A percentile compares a stretch with the other conserved stretches of the same genome.
Evolutionary conservation across 1,140 invertebrate species (phyloP).

Genomic region (Pygmarrhopalites habei): DNA sequence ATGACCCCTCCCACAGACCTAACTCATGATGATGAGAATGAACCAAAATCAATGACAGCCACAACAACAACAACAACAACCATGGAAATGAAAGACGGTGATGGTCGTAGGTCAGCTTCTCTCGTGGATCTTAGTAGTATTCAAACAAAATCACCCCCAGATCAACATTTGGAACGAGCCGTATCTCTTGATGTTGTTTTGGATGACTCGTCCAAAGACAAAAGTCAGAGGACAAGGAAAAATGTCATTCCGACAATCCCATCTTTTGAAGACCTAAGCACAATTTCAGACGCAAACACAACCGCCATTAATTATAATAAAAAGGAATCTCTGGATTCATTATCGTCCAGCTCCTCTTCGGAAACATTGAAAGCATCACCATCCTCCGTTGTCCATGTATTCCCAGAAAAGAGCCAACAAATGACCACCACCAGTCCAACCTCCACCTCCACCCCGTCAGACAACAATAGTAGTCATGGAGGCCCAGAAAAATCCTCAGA

Average conservation of each 20-base stretch:
- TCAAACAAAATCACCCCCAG: constrained; percentile 49
- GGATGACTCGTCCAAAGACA: constrained; percentile 42
- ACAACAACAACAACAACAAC: no score
- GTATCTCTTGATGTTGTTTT: constrained; percentile 68
- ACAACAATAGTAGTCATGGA: no score
- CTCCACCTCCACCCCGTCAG: not conserved
- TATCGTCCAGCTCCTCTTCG: constrained; percentile 62
- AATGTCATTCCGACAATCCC: constrained; percentile 50
- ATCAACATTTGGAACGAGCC: constrained; percentile 59
- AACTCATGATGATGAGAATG: constrained; percentile 49
- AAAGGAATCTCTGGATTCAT: constrained; percentile 55
- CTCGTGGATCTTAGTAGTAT: constrained; percentile 70
- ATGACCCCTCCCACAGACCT: constrained; percentile 56
- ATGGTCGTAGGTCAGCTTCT: constrained; percentile 68
- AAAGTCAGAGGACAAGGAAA: constrained; percentile 45
- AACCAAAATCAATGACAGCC: no score
- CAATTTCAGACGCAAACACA: constrained; percentile 38
- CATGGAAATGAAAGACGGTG: constrained; percentile 43
- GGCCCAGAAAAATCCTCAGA: no score
- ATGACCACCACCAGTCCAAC: not conserved
- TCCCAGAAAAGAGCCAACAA: constrained; percentile 40
- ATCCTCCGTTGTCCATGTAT: constrained; percentile 31
- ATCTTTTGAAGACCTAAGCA: constrained; percentile 42
- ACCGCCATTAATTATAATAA: constrained; percentile 41
- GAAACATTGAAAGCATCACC: constrained; percentile 65